Percentiles rank a stretch among this genome's conserved stretches.
These are phyloP conservation scores for Rostratula benghalensis DNA, from an alignment of 2,113 vertebrate genomes.

Conservation along the genomic window DNA sequence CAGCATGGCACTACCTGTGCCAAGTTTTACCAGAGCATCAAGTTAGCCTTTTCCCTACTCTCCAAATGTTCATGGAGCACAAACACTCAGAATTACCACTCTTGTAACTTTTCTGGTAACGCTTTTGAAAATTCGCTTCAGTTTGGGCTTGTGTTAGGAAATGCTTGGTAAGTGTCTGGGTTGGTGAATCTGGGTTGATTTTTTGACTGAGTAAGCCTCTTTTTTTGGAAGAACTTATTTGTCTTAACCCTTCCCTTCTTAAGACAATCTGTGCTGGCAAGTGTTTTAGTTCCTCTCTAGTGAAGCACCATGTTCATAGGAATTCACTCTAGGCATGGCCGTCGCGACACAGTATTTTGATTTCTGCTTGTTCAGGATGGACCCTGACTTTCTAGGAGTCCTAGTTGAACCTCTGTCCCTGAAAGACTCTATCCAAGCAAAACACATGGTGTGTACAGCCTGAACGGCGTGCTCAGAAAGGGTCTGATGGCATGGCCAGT, in stretches of 20 bases:
- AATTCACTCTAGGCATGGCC: background rate
- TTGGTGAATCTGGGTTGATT: background rate
- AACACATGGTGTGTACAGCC: rapidly evolving
- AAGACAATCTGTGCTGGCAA: background rate
- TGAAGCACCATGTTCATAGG: background rate
- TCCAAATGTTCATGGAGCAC: background rate
- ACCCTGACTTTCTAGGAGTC: background rate
- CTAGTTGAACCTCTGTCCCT: background rate
- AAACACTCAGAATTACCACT: background rate
- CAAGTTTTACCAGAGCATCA: background rate
- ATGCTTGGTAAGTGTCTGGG: rapidly evolving
- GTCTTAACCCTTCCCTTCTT: background rate
- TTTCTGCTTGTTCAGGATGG: background rate
- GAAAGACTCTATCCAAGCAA: background rate
- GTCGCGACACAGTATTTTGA: background rate
- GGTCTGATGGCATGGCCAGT: background rate
- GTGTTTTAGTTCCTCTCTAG: background rate
- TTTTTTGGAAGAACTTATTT: background rate
- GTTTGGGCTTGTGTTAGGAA: background rate
- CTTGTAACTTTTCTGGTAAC: background rate
- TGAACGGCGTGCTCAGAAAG: rapidly evolving
- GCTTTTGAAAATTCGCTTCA: background rate
- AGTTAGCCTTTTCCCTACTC: background rate
- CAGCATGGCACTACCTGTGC: background rate
- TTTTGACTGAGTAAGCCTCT: background rate